Base-by-base conservation (phyloP, 1,140 invertebrate genomes). In the Scaptomyza hsui region DNA sequence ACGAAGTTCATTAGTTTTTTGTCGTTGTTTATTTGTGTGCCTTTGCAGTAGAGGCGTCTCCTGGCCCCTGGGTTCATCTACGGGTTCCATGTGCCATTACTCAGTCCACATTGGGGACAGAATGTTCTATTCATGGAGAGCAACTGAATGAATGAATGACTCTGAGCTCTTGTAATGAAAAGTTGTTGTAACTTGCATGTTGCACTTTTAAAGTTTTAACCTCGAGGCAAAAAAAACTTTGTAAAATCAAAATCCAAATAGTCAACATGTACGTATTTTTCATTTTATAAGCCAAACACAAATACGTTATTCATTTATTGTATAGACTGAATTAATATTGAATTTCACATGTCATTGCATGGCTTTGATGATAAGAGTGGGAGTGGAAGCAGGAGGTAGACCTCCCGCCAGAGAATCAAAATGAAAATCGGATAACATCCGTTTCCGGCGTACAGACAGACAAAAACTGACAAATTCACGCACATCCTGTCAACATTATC, bases 1-100 rank as follows among this genome's bases (percentile, higher is more conserved):
- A 72, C 61, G 67, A 67, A 80, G 78, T 81, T 80, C 78, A 80
- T 80, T 80, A 80, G 78, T 78, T 78, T 61, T 42, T 41, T 57
- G 41, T 48, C 7, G 32, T 68, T 61, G 15, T 26, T 44, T 16
- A 12, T 64, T 9, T 47, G 53, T 63, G 59, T 48, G 52, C 53
- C 41, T 65, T 65, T 55, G 37, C 9, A 21, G 45, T n/a, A 49
- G 45, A 18, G 47, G 21, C 49, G 45, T 29, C 74, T 53, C 24
- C 13, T 37, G 41, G 55, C 63, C 21, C 35, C 42, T n/a, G n/a
- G 18, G 32, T 10, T 32, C 15, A 48, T 41, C 56, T 52, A 41
- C n/a, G 5, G 26, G 6, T 15, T 26, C 29, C 37, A 44, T 51
- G 29, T 61, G 60, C 37, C 60, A 65, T 77, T 67, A 48, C 61